These are phyloP conservation scores for Belonocnema kinseyi DNA, from an alignment of 1,140 invertebrate genomes.

Conservation along the genomic window DNA sequence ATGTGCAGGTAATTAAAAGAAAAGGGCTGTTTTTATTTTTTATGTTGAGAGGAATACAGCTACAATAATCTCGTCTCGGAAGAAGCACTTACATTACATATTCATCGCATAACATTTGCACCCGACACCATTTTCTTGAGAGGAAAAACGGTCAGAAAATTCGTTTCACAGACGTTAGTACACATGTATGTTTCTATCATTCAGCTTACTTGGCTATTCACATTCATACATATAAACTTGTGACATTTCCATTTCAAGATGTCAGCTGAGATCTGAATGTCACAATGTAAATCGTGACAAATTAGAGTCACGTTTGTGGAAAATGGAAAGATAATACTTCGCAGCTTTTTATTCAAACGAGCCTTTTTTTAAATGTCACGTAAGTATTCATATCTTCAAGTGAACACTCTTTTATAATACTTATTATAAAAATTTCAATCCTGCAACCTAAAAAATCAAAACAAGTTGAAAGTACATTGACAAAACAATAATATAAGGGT, in stretches of 20 bases:
- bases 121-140: constrained; percentile 1
- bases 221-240: background rate
- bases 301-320: too few relatives aligned
- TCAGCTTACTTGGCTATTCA: background rate
- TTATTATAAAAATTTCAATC: too few relatives aligned
- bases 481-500: too few relatives aligned
- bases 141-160: constrained; percentile 4
- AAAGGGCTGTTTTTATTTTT: constrained; percentile 3
- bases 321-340: background rate
- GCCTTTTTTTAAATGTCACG: too few relatives aligned
- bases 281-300: background rate
- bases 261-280: background rate
- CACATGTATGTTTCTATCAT: background rate
- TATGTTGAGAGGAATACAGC: background rate
- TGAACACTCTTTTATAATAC: too few relatives aligned
- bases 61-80: background rate
- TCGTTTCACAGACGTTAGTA: background rate
- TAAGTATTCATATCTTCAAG: too few relatives aligned
- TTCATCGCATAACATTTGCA: constrained; percentile 6
- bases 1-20: background rate
- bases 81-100: background rate
- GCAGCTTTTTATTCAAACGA: background rate
- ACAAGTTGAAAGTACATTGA: too few relatives aligned
- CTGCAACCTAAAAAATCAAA: too few relatives aligned
- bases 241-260: background rate